phyloP scores from a whole-genome alignment of 2,797 vertebrate genomes.

The Trachurus trachurus region DNA sequence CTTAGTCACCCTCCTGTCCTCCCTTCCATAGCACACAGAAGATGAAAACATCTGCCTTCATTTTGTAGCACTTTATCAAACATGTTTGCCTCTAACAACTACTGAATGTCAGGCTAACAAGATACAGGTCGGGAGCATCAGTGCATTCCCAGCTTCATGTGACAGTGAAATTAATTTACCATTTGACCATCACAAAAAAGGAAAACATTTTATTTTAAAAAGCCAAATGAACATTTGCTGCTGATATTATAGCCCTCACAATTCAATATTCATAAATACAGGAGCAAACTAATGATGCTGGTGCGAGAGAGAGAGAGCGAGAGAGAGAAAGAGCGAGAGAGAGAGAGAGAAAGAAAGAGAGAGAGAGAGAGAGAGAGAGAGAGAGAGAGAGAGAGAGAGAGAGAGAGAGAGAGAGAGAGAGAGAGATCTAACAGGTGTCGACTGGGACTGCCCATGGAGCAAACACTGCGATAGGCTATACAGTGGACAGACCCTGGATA shows the following conservation, averaged over 20 bases:
- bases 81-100: constrained; percentile 65
- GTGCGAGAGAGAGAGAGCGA: constrained; percentile 7
- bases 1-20: constrained; percentile 69
- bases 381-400: constrained; percentile 37
- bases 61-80: constrained; percentile 61
- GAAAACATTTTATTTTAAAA: background rate
- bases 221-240: background rate
- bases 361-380: constrained; percentile 51
- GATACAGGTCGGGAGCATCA: constrained; percentile 26
- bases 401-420: constrained; percentile 54
- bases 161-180: background rate
- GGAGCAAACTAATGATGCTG: constrained; percentile 3
- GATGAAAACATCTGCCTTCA: constrained; percentile 75
- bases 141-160: constrained; percentile 5
- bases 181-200: background rate
- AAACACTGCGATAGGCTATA: constrained; percentile 52
- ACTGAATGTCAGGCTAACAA: constrained; percentile 65
- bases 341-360: constrained; percentile 54
- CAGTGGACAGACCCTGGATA: constrained; percentile 48
- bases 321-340: constrained; percentile 34
- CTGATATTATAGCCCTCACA: background rate
- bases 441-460: constrained; percentile 62
- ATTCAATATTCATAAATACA: background rate
- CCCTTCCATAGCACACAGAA: constrained; percentile 47
- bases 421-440: constrained; percentile 87